Percentiles rank a stretch among this genome's conserved stretches.
phyloP scores from a whole-genome alignment of 2,888 invertebrate genomes.

The Polyploca ridens region DNA sequence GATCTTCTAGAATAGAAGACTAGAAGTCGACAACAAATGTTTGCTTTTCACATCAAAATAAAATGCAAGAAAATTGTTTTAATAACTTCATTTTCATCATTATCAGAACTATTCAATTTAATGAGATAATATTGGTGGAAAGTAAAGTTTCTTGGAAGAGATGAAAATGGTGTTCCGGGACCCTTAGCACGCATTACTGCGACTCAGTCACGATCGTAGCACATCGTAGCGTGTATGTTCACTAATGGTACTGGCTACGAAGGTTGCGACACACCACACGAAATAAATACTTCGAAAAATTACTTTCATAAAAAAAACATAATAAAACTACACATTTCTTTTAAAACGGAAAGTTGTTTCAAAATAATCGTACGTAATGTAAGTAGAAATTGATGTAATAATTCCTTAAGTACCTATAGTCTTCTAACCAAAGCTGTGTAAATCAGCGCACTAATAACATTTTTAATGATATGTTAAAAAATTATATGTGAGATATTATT shows the following conservation, averaged over 20 bases:
- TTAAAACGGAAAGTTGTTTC: too few species aligned
- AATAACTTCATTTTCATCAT: neutral
- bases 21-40: too few species aligned
- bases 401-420: too few species aligned
- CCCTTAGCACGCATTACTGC: constrained; percentile 37
- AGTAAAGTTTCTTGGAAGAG: neutral
- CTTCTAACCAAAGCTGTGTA: too few species aligned
- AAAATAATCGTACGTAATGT: too few species aligned
- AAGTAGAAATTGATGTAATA: too few species aligned
- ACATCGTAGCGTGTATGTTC: constrained; percentile 32
- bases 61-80: neutral
- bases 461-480: too few species aligned
- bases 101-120: neutral
- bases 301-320: neutral
- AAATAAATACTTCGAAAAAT: constrained; percentile 13
- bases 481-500: too few species aligned
- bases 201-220: constrained; percentile 39
- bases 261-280: constrained; percentile 24
- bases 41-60: too few species aligned
- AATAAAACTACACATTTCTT: too few species aligned
- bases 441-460: too few species aligned
- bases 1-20: too few species aligned
- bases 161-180: constrained; percentile 30
- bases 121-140: neutral
- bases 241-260: constrained; percentile 33